Conservation (phyloP, 2,113 vertebrate genomes). For the Stictonetta naevosa region DNA sequence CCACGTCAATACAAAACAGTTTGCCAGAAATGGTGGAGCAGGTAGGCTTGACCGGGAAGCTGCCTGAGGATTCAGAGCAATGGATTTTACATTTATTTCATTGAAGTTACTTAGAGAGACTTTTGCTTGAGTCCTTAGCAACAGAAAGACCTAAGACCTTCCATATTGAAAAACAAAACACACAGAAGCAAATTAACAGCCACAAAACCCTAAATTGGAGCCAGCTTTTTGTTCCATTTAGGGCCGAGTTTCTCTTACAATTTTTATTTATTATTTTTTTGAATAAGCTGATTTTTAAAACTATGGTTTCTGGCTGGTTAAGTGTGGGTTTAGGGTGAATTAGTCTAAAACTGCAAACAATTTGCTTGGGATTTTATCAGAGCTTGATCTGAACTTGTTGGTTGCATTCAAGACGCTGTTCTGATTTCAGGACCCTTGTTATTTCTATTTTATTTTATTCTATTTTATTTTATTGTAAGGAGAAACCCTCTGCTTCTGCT, state of each 20-base stretch:
- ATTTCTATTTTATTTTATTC: neutral
- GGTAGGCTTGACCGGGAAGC: neutral
- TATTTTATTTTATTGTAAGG: neutral
- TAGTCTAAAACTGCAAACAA: neutral
- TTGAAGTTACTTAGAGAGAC: neutral
- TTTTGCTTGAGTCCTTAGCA: neutral
- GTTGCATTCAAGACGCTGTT: neutral
- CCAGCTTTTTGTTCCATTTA: neutral
- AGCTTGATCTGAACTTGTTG: neutral
- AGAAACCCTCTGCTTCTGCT: neutral
- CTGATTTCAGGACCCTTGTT: neutral
- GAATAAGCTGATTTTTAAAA: neutral
- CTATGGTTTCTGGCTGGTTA: neutral
- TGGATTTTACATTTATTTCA: neutral
- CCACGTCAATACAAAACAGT: conserved; percentile 6
- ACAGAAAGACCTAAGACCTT: neutral
- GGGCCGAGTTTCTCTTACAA: neutral
- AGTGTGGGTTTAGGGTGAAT: neutral
- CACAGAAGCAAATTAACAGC: neutral
- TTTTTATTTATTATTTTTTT: neutral
- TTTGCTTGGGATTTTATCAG: neutral
- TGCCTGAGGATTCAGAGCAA: neutral
- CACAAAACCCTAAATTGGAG: neutral
- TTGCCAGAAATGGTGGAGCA: conserved; percentile 23
- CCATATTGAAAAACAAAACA: neutral